Conservation (phyloP, 2,797 vertebrate species). For the Sebastes variabilis region DNA sequence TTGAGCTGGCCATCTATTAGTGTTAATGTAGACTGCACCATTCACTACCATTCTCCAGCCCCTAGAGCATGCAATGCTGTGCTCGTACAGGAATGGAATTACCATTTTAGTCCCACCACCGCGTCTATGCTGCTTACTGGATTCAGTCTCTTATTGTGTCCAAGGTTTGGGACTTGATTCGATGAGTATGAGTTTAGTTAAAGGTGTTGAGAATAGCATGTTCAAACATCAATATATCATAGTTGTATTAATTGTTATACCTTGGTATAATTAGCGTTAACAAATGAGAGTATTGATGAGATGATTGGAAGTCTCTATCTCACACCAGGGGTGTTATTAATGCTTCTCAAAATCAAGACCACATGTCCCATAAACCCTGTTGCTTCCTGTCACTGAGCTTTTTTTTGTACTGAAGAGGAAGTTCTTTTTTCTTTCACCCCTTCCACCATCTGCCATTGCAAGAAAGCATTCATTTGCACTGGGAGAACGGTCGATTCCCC, state of each 20-base stretch:
- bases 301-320: conserved; percentile 31
- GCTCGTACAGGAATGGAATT: conserved; percentile 40
- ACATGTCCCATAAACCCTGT: conserved; percentile 33
- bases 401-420: neutral
- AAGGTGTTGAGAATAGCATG: conserved; percentile 4
- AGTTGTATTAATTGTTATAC: conserved; percentile 36
- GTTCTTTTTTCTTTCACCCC: neutral
- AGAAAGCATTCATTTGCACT: neutral
- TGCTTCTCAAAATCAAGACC: conserved; percentile 19
- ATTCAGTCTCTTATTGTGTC: conserved; percentile 8
- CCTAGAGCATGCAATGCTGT: conserved; percentile 33
- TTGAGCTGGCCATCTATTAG: conserved; percentile 64
- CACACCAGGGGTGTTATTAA: conserved; percentile 45
- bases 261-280: conserved; percentile 48
- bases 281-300: conserved; percentile 36
- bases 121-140: neutral
- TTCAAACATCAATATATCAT: conserved; percentile 32
- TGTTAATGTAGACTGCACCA: conserved; percentile 64
- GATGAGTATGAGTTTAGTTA: conserved; percentile 19
- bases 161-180: neutral
- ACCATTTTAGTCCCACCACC: conserved; percentile 40
- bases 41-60: conserved; percentile 49
- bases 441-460: neutral
- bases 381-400: neutral
- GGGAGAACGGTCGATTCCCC: neutral